Conservation (phyloP, 2,797 vertebrate species). For the Trichosurus vulpecula region DNA sequence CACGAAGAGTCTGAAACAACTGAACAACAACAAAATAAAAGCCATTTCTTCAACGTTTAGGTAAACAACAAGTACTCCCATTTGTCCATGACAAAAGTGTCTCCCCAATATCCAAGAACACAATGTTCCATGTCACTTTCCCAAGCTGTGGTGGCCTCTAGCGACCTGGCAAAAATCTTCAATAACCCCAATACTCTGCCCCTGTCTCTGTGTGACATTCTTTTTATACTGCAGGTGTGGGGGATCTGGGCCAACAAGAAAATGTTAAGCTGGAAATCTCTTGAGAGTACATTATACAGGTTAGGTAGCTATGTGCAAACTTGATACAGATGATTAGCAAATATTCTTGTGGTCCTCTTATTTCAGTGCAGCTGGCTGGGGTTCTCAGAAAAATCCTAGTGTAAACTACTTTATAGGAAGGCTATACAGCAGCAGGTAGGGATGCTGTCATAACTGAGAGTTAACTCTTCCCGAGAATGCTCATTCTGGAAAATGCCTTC, state of each 20-base stretch:
- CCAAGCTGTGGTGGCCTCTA: no score
- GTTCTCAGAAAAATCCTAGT: slow-evolving; percentile 41
- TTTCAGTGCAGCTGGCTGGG: neutral
- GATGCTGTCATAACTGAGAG: slow-evolving; percentile 29
- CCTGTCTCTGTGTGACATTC: neutral
- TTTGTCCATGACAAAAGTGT: neutral
- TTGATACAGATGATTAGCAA: slow-evolving; percentile 9
- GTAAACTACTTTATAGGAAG: slow-evolving; percentile 43
- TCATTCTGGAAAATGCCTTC: slow-evolving; percentile 32
- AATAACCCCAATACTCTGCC: neutral
- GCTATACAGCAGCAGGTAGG: slow-evolving; percentile 12
- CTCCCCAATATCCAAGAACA: neutral
- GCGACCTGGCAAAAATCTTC: neutral
- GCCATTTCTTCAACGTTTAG: neutral
- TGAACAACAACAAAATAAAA: neutral
- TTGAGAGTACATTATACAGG: slow-evolving; percentile 14
- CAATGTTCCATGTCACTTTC: neutral
- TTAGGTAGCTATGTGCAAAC: neutral
- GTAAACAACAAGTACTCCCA: neutral
- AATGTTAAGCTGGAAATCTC: slow-evolving; percentile 46
- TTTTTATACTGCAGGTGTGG: slow-evolving; percentile 10
- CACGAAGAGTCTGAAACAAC: neutral
- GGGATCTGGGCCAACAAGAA: slow-evolving; percentile 14
- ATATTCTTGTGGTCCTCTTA: slow-evolving; percentile 6
- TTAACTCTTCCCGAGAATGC: slow-evolving; percentile 24